Conservation (phyloP, 2,113 vertebrate species). For the Archocentrus centrarchus region DNA sequence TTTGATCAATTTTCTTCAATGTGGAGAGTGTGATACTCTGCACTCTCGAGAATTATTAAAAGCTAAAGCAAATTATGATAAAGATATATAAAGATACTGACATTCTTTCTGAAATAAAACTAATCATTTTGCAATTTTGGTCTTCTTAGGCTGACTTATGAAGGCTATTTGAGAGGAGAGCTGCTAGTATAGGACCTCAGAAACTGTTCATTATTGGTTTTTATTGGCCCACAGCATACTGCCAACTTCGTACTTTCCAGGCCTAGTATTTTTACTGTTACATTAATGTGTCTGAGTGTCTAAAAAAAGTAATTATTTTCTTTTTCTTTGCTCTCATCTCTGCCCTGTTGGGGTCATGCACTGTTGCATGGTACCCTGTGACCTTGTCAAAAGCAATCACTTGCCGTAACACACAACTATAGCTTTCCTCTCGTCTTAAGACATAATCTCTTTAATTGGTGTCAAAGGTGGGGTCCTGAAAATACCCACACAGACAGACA, state of each 20-base stretch:
- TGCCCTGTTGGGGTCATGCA: slow-evolving; percentile 82
- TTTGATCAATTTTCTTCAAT: slow-evolving; percentile 11
- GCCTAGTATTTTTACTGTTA: not conserved
- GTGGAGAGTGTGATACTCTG: not conserved
- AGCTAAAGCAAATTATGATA: slow-evolving; percentile 14
- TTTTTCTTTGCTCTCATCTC: slow-evolving; percentile 27
- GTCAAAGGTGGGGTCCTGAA: slow-evolving; percentile 86
- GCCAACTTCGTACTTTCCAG: not conserved
- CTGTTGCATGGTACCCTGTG: slow-evolving; percentile 83
- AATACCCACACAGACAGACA: slow-evolving; percentile 89
- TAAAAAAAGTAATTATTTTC: slow-evolving; percentile 24
- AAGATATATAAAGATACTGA: slow-evolving; percentile 1
- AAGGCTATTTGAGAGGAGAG: slow-evolving; percentile 4
- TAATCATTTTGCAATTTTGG: not conserved
- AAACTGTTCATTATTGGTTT: slow-evolving; percentile 2
- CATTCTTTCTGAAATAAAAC: slow-evolving; percentile 7
- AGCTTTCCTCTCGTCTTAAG: slow-evolving; percentile 90
- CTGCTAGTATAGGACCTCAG: not conserved
- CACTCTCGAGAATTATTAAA: slow-evolving; percentile 1
- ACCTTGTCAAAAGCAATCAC: slow-evolving; percentile 93
- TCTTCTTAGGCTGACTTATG: not conserved
- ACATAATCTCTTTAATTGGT: slow-evolving; percentile 99
- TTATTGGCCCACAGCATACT: not conserved
- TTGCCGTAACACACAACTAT: slow-evolving; percentile 82
- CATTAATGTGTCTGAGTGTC: not conserved